These are phyloP conservation scores for Mythimna albipuncta DNA, from an alignment of 2,888 invertebrate genomes.

Conservation along the genomic window DNA sequence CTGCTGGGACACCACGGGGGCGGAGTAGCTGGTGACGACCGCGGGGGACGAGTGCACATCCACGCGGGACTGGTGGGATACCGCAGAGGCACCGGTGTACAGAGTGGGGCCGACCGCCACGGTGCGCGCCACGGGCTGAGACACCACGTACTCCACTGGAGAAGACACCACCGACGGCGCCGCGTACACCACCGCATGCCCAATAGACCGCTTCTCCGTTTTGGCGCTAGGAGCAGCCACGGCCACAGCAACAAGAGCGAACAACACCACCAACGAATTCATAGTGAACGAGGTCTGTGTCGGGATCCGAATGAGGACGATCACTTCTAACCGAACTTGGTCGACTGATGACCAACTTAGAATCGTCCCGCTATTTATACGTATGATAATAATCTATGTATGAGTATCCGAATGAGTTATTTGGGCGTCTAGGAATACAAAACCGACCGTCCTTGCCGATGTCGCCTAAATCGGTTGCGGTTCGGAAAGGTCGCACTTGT, in stretches of 20 bases:
- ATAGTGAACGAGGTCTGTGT: constrained; percentile 84
- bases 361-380: constrained; percentile 82
- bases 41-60: constrained; percentile 75
- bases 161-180: constrained; percentile 76
- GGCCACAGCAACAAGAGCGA: constrained; percentile 76
- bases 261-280: constrained; percentile 86
- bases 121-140: constrained; percentile 66
- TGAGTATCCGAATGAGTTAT: constrained; percentile 69
- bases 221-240: constrained; percentile 69
- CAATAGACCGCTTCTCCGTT: constrained; percentile 73
- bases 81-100: constrained; percentile 76
- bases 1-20: constrained; percentile 40
- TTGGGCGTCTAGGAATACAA: constrained; percentile 67
- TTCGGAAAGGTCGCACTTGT: constrained; percentile 57
- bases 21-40: constrained; percentile 73
- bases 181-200: constrained; percentile 66
- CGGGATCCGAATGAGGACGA: constrained; percentile 72
- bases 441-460: constrained; percentile 74
- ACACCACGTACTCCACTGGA: constrained; percentile 62
- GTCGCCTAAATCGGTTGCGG: constrained; percentile 73
- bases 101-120: constrained; percentile 60
- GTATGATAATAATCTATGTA: constrained; percentile 75
- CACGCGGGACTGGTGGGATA: constrained; percentile 86
- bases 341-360: constrained; percentile 75
- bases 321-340: constrained; percentile 79